These are phyloP conservation scores for Amyelois transitella DNA, from an alignment of 1,140 invertebrate genomes.

Conservation along the genomic window DNA sequence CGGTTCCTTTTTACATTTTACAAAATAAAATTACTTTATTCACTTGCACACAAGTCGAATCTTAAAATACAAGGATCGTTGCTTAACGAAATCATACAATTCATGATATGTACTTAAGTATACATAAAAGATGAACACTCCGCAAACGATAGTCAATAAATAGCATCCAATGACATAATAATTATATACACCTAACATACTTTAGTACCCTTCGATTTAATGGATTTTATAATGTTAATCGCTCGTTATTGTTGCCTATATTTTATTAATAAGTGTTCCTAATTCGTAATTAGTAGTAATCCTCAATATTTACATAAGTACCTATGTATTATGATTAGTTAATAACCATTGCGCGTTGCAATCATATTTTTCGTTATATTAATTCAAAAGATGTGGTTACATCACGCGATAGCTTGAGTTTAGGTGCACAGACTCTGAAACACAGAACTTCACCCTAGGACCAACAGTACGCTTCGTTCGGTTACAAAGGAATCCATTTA, in stretches of 20 bases:
- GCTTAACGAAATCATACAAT: conserved; percentile 56
- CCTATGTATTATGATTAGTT: conserved; percentile 38
- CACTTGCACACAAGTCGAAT: not conserved
- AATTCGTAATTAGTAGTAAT: conserved; percentile 50
- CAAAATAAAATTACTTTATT: not conserved
- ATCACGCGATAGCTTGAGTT: conserved; percentile 7
- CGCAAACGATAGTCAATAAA: conserved; percentile 68
- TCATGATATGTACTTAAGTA: conserved; percentile 71
- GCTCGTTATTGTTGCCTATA: conserved; percentile 59
- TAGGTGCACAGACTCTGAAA: conserved; percentile 22
- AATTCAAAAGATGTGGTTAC: not conserved
- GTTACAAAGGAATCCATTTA: conserved; percentile 71
- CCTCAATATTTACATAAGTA: conserved; percentile 66
- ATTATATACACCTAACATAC: conserved; percentile 49
- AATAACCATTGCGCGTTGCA: conserved; percentile 19
- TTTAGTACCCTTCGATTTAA: conserved; percentile 72
- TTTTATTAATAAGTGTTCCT: conserved; percentile 53
- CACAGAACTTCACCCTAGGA: conserved; percentile 38
- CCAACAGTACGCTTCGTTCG: conserved; percentile 56
- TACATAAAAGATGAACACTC: conserved; percentile 62
- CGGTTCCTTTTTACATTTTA: not conserved
- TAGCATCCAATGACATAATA: conserved; percentile 63
- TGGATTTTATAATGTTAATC: conserved; percentile 62
- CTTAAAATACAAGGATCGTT: conserved; percentile 20
- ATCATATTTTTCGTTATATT: conserved; percentile 3